phyloP scores from a whole-genome alignment of 2,888 invertebrate genomes.

The Drepanosiphum platanoidis region DNA sequence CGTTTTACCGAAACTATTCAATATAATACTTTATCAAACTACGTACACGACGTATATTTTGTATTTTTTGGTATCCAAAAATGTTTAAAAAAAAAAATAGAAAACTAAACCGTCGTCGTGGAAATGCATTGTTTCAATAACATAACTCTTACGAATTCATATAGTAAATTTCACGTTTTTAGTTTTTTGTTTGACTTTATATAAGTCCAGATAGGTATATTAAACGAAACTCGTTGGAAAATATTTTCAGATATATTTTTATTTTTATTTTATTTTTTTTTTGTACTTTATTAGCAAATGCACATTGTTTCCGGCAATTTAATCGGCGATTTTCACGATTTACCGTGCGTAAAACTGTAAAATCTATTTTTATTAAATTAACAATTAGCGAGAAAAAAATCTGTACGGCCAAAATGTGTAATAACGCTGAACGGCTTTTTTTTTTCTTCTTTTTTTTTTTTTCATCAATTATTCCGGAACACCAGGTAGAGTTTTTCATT shows the following conservation, averaged over 20 bases:
- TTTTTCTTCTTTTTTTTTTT: no score
- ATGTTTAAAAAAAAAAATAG: no score
- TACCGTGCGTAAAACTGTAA: conserved; percentile 13
- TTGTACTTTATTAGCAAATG: neutral
- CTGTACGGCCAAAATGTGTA: conserved; percentile 15
- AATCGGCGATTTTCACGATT: conserved; percentile 13
- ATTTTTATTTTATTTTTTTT: conserved; percentile 2
- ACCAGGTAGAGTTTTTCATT: neutral
- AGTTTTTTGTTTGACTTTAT: no score
- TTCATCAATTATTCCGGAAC: conserved; percentile 33
- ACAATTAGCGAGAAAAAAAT: conserved; percentile 3
- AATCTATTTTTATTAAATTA: conserved; percentile 34
- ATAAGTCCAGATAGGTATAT: no score
- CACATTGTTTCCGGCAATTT: conserved; percentile 35
- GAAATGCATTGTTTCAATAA: no score
- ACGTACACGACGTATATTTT: neutral
- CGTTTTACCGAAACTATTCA: no score
- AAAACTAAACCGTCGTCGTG: no score
- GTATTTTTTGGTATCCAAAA: neutral
- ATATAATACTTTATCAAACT: no score
- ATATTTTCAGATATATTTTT: neutral
- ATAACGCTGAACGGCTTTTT: conserved; percentile 10
- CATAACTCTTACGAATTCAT: no score
- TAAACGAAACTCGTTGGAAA: neutral
- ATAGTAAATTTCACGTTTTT: no score